Conservation (phyloP, 2,113 vertebrate species). For the Pithys albifrons region DNA sequence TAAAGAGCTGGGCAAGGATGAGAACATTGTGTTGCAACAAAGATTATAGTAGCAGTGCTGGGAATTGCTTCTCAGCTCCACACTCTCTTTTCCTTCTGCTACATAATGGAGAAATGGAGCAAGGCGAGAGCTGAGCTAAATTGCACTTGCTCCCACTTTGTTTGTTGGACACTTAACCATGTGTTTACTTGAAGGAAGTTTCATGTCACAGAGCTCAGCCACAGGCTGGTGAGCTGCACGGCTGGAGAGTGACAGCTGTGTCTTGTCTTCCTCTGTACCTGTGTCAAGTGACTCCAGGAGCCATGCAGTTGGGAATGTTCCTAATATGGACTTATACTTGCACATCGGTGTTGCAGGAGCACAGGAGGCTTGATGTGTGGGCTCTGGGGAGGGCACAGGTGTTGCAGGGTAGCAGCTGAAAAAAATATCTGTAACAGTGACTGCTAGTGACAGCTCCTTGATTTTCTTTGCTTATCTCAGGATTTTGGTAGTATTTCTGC, state of each 20-base stretch:
- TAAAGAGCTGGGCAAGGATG: constrained; percentile 29
- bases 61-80: constrained; percentile 2
- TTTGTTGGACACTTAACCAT: not conserved
- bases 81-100: constrained; percentile 14
- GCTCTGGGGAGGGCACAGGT: not conserved
- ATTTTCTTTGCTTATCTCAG: constrained; percentile 32
- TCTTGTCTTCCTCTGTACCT: not conserved
- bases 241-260: not conserved
- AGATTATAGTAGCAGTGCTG: not conserved
- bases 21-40: constrained; percentile 42
- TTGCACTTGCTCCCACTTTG: not conserved
- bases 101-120: not conserved
- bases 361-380: not conserved
- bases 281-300: not conserved
- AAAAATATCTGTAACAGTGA: not conserved
- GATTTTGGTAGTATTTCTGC: constrained; percentile 39
- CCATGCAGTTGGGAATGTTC: not conserved
- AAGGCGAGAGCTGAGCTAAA: not conserved
- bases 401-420: not conserved
- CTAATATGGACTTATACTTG: not conserved
- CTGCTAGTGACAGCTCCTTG: constrained; percentile 1
- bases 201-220: not conserved
- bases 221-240: rapidly evolving
- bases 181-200: not conserved
- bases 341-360: not conserved